Base-by-base conservation (phyloP, 2,888 invertebrate species). In the Phoronis australis region DNA sequence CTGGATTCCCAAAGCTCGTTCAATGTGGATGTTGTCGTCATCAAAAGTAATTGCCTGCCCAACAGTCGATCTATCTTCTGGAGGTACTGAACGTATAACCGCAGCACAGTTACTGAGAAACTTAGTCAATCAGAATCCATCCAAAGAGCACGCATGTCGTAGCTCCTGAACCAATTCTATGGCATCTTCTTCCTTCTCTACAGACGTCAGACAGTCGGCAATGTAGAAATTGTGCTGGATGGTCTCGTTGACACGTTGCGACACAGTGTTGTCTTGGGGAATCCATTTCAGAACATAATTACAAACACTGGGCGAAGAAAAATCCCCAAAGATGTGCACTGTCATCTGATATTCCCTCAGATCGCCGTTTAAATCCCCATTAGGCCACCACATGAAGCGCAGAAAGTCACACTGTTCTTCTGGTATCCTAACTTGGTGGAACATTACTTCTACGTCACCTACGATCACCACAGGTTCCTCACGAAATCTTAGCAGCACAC, bases 391-490 rank as follows among this genome's bases (percentile, higher is more conserved):
- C 9, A 52, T 35, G 41, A 52, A 54, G 2, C 49, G 42, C 5
- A 52, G 40, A 23, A 24, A 50, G 40, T 52, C 38, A 27, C 49
- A n/a, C 23, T 54, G 45, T 31, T 46, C 35, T 41, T 21, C n/a
- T 24, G 21, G 6, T 1, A 54, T 52, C 2, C 24, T 3, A 37
- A 54, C 40, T 25, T 49, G 46, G 43, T 52, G 42, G 23, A 46
- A 55, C 55, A 55, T 52, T 5, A 12, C 25, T 24, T 53, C 46
- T 3, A 53, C 42, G 25, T 55, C 50, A 18, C 48, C 42, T 22
- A 39, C 47, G 22, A 55, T 15, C 31, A 31, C 31, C 26, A 50
- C 24, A 9, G 4, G 27, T 26, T 49, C 35, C 27, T 44, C 15
- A 5, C 55, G 12, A 27, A 55, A 55, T 27, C 48, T 26, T 12